A percentile compares a stretch with the other conserved stretches of the same genome.
These are phyloP conservation scores for Halyomorpha halys DNA, from an alignment of 1,140 invertebrate genomes.

Conservation along the genomic window DNA sequence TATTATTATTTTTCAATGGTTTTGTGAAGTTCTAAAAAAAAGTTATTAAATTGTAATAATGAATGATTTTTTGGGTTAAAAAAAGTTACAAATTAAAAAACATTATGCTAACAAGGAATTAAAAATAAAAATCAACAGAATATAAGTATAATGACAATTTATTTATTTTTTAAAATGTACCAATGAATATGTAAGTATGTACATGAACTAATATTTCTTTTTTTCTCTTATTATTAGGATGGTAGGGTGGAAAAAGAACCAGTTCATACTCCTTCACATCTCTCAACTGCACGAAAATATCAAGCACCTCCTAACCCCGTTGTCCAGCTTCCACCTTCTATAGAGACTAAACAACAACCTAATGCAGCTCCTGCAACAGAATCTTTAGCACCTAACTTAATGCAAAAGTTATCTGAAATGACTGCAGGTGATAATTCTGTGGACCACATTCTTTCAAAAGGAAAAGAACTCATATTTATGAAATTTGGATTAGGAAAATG, in stretches of 20 bases:
- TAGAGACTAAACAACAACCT: conserved; percentile 9
- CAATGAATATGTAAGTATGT: no score
- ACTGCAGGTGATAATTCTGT: conserved; percentile 51
- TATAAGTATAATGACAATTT: no score
- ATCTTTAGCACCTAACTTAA: conserved; percentile 50
- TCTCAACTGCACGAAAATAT: conserved; percentile 21
- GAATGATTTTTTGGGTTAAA: no score
- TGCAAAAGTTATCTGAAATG: conserved; percentile 73
- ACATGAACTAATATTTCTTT: background rate
- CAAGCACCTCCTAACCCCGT: conserved; percentile 20
- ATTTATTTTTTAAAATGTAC: no score
- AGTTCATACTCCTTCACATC: background rate
- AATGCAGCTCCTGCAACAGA: conserved; percentile 14
- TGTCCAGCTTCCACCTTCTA: conserved; percentile 26
- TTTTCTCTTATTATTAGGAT: conserved; percentile 20
- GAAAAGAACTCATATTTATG: conserved; percentile 83
- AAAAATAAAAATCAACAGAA: no score
- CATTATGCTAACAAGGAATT: no score
- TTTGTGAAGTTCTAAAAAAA: no score
- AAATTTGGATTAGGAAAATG: conserved; percentile 79
- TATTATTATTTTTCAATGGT: no score
- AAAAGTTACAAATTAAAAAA: no score
- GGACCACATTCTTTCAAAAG: conserved; percentile 64
- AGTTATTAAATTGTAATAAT: no score
- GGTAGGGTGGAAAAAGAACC: conserved; percentile 21